These are phyloP conservation scores for Harpalus rubripes DNA, from an alignment of 2,888 invertebrate genomes.

Conservation along the genomic window DNA sequence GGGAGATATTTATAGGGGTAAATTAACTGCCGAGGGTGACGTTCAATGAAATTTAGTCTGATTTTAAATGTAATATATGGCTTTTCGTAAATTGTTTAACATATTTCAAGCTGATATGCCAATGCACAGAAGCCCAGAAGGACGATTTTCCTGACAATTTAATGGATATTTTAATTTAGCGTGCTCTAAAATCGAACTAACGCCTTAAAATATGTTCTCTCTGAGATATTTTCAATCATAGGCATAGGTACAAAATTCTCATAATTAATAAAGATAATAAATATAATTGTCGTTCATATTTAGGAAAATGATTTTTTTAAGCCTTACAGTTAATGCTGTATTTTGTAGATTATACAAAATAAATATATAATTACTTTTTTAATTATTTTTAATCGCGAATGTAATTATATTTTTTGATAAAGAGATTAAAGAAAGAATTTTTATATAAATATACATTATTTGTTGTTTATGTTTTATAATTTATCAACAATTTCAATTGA, in stretches of 20 bases:
- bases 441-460: background rate
- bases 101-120: background rate
- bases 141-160: background rate
- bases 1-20: background rate
- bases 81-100: slow-evolving; percentile 1
- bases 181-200: background rate
- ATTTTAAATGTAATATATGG: background rate
- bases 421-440: background rate
- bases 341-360: background rate
- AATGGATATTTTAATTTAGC: background rate
- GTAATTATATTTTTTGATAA: background rate
- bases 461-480: background rate
- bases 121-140: background rate
- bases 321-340: background rate
- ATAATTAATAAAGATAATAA: too few relatives aligned
- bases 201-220: background rate
- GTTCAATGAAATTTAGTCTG: background rate
- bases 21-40: background rate
- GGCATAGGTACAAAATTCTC: too few relatives aligned
- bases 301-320: slow-evolving; percentile 14
- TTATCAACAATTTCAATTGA: background rate
- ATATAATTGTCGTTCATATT: too few relatives aligned
- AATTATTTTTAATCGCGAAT: background rate
- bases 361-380: background rate
- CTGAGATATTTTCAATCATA: background rate